Evolutionary conservation across 2,113 vertebrate genomes (phyloP).

Genomic region (Mustela nigripes): DNA sequence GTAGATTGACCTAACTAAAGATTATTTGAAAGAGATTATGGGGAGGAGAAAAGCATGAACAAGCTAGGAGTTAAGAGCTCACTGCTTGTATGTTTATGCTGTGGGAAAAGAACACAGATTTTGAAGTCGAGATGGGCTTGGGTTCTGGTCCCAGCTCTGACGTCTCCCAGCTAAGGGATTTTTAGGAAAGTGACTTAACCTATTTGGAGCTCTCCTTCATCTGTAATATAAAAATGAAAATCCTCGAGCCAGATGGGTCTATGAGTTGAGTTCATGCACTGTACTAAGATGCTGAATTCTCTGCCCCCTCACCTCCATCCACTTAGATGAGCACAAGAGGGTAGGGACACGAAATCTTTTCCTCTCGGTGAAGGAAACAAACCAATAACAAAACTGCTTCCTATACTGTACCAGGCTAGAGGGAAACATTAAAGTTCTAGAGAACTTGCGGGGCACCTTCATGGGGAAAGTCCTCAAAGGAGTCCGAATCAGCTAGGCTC

Average conservation of each 20-base stretch:
- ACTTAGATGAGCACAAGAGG: background rate
- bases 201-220: background rate
- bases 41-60: background rate
- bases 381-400: background rate
- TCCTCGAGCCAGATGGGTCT: too few relatives aligned
- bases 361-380: background rate
- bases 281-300: background rate
- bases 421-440: background rate
- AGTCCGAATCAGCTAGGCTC: background rate
- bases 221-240: background rate
- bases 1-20: background rate
- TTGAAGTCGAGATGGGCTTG: background rate
- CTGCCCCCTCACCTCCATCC: background rate
- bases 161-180: background rate
- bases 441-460: background rate
- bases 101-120: background rate
- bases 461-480: background rate
- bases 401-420: background rate
- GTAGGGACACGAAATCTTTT: too few relatives aligned
- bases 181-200: background rate
- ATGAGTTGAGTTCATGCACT: accelerated
- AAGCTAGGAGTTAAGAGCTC: background rate
- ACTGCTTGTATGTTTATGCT: background rate
- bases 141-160: background rate
- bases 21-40: background rate